Percentiles rank a stretch among this genome's conserved stretches.
phyloP scores from a whole-genome alignment of 2,113 vertebrate genomes.

The Protomyctophum bolini region DNA sequence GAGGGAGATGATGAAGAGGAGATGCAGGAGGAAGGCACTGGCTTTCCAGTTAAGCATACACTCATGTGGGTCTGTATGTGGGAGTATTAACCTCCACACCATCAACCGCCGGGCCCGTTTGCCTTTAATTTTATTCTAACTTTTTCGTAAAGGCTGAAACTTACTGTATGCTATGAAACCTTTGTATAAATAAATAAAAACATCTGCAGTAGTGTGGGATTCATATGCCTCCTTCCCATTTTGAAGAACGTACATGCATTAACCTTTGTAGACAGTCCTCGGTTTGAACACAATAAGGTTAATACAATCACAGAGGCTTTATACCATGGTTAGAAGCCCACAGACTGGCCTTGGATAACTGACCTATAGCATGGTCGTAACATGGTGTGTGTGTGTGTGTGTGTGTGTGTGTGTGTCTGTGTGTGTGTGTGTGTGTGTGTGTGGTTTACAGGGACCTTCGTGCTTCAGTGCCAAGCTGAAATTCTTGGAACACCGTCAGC shows the following conservation, averaged over 20 bases:
- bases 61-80: too few relatives aligned
- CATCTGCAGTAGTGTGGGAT: neutral
- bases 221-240: neutral
- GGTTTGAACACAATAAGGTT: constrained; percentile 11
- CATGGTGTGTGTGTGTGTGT: constrained; percentile 20
- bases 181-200: too few relatives aligned
- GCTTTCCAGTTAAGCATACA: too few relatives aligned
- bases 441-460: constrained; percentile 76
- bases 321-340: constrained; percentile 4
- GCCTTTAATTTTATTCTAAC: too few relatives aligned
- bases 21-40: too few relatives aligned
- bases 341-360: constrained; percentile 24
- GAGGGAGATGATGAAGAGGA: too few relatives aligned
- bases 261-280: neutral
- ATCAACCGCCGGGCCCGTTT: too few relatives aligned
- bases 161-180: too few relatives aligned
- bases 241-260: neutral
- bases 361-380: constrained; percentile 12
- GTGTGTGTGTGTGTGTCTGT: constrained; percentile 23
- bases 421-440: neutral
- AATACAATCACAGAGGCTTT: constrained; percentile 12
- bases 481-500: constrained; percentile 88
- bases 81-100: too few relatives aligned
- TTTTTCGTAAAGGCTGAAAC: too few relatives aligned
- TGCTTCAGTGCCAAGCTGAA: constrained; percentile 92